phyloP scores from a whole-genome alignment of 2,888 invertebrate genomes.

The Ischnura elegans region DNA sequence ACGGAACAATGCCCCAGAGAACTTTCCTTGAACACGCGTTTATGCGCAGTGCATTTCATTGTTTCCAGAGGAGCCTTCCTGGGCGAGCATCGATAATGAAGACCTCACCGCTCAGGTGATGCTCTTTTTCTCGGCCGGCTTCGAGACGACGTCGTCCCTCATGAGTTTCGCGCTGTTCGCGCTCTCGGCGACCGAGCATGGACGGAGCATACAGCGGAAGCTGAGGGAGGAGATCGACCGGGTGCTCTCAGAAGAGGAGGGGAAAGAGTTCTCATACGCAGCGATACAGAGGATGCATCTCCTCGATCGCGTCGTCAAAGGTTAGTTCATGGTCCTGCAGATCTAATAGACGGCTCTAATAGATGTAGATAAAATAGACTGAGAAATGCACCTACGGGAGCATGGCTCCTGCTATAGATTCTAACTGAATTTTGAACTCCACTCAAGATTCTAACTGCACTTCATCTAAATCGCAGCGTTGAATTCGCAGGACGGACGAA shows the following conservation, averaged over 20 bases:
- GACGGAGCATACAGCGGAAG: conserved; percentile 72
- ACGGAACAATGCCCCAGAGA: no score
- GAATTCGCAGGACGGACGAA: no score
- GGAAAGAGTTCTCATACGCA: conserved; percentile 72
- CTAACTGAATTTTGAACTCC: no score
- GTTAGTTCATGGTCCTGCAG: background rate
- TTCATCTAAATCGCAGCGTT: no score
- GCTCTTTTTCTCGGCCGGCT: conserved; percentile 74
- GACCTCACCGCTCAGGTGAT: conserved; percentile 71
- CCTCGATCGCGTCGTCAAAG: conserved; percentile 21
- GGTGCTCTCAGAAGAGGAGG: conserved; percentile 71
- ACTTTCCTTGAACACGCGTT: no score
- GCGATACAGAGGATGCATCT: conserved; percentile 68
- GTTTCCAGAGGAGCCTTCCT: conserved; percentile 33
- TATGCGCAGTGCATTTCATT: no score
- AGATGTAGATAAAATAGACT: no score
- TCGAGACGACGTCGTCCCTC: conserved; percentile 73
- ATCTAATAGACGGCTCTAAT: no score
- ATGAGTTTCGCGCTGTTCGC: conserved; percentile 72
- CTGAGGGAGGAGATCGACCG: conserved; percentile 73
- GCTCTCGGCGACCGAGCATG: conserved; percentile 71
- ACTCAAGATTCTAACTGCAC: no score
- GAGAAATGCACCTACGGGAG: no score
- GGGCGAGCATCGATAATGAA: conserved; percentile 19
- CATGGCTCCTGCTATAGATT: no score